phyloP scores from a whole-genome alignment of 2,888 invertebrate species.

The Autographa gamma region DNA sequence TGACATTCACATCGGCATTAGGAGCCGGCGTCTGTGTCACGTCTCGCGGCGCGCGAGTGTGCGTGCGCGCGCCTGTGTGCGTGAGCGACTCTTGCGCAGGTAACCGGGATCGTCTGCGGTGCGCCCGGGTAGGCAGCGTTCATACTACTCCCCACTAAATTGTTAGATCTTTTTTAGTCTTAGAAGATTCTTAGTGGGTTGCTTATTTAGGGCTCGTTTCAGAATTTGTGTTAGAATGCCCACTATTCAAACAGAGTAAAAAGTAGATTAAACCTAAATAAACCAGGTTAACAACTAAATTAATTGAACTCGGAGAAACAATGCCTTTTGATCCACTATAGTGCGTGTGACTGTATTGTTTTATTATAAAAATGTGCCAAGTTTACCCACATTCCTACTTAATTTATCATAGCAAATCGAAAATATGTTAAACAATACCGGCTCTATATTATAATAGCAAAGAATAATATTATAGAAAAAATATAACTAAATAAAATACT shows the following conservation, averaged over 20 bases:
- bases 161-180: slow-evolving; percentile 76
- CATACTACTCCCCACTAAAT: slow-evolving; percentile 71
- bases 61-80: slow-evolving; percentile 48
- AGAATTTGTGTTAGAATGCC: slow-evolving; percentile 51
- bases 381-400: neutral
- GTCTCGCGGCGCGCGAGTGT: slow-evolving; percentile 66
- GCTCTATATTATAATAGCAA: neutral
- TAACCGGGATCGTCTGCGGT: slow-evolving; percentile 83
- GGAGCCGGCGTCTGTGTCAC: slow-evolving; percentile 79
- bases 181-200: slow-evolving; percentile 79
- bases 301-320: slow-evolving; percentile 41
- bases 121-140: slow-evolving; percentile 71
- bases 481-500: slow-evolving; percentile 41
- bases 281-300: slow-evolving; percentile 35
- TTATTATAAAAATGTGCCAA: neutral
- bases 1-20: slow-evolving; percentile 73
- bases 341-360: slow-evolving; percentile 8
- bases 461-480: slow-evolving; percentile 13
- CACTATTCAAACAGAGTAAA: slow-evolving; percentile 31
- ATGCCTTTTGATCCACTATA: slow-evolving; percentile 18
- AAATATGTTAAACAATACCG: neutral
- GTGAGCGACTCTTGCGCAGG: slow-evolving; percentile 78
- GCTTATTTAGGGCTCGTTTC: slow-evolving; percentile 27
- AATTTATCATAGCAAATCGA: slow-evolving; percentile 4
- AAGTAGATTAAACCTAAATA: slow-evolving; percentile 18